Evolutionary conservation across 2,888 invertebrate genomes (phyloP).

Genomic region (Xanthorhoe spadicearia): DNA sequence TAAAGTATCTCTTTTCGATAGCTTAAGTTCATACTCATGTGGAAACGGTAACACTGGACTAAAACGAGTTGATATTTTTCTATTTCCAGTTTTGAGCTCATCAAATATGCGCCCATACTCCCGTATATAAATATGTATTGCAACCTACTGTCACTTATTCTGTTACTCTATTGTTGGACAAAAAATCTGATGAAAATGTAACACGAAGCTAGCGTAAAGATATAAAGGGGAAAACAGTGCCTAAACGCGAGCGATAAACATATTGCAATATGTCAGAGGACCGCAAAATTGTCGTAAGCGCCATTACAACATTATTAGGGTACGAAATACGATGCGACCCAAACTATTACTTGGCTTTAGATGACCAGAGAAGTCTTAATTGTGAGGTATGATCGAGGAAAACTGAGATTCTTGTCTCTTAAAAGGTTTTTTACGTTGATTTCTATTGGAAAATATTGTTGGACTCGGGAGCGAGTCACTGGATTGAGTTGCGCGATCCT

Average conservation of each 20-base stretch:
- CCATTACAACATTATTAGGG: conserved; percentile 52
- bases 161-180: conserved; percentile 27
- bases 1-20: background rate
- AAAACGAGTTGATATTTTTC: conserved; percentile 5
- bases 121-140: conserved; percentile 18
- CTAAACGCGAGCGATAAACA: conserved; percentile 55
- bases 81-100: conserved; percentile 12
- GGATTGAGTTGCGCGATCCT: no score
- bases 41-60: conserved; percentile 1
- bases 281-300: conserved; percentile 59
- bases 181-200: conserved; percentile 61
- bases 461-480: no score
- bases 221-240: conserved; percentile 58
- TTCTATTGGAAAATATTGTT: background rate
- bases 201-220: conserved; percentile 51
- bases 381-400: conserved; percentile 38
- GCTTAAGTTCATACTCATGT: background rate
- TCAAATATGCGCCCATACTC: conserved; percentile 5
- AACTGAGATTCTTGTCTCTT: conserved; percentile 25
- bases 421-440: conserved; percentile 9
- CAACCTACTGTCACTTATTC: conserved; percentile 8
- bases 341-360: conserved; percentile 57
- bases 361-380: conserved; percentile 45
- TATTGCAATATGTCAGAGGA: conserved; percentile 57
- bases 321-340: conserved; percentile 50